Evolutionary conservation across 2,113 vertebrate genomes (phyloP), one percentile per base, ranked within the genome.

Genomic region (Sylvilagus bachmani): DNA sequence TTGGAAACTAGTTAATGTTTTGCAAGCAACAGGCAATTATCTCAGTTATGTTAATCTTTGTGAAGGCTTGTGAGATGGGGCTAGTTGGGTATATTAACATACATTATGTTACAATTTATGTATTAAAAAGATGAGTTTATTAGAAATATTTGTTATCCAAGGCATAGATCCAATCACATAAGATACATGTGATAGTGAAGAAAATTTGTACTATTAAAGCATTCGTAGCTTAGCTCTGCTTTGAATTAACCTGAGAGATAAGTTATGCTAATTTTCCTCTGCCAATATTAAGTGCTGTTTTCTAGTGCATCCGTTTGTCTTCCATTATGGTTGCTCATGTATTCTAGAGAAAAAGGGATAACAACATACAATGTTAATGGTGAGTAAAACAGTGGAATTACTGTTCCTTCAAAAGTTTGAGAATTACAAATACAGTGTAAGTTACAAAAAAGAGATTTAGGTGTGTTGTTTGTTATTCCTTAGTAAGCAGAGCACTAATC

Each of bases 331-430:
- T 55, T 79, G 29, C 19, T 85, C 21, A 62, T 36, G 4, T 73
- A 77, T 24, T 21, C 8, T 36, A 44, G 55, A 92, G 17, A 38
- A 69, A 69, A 74, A 49, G 25, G 71, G 29, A 77, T 71, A 80
- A 5, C 70, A 79, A 38, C 11, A 79, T 70, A n/a, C 38, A 64
- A 5, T 82, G 31, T 24, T 78, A 74, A 71, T 38, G 90, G 77
- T 96, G 67, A 92, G 85, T 90, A 75, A 91, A 58, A 79, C 79
- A 51, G 29, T 77, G 11, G 13, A 31, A 10, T 82, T 86, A 44
- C 25, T 49, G 82, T 85, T 83, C 24, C 69, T 84, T 90, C 1
- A 89, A 70, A 81, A 51, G 74, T 70, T 51, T n/a, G 89, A 75
- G 44, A 86, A 79, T 80, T 92, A 49, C 13, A 90, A 64, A 67